Conservation (phyloP, 2,113 vertebrate genomes). For the Parotia lawesii region DNA sequence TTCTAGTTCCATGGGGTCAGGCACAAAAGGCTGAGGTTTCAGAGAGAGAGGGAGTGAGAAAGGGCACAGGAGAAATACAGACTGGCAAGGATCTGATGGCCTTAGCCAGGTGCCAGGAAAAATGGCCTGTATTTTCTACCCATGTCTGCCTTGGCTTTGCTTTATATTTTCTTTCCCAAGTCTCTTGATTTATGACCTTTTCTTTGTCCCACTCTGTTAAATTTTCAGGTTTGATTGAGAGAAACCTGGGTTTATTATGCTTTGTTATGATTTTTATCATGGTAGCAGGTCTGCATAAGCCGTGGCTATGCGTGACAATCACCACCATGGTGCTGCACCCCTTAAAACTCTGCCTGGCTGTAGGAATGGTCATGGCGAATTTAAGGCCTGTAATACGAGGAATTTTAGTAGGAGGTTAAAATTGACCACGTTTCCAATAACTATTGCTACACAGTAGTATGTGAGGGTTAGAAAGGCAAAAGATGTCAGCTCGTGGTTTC, state of each 20-base stretch:
- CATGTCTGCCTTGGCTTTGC: background rate
- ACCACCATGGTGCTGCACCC: background rate
- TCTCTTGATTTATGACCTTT: background rate
- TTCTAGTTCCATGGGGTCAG: background rate
- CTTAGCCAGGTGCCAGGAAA: background rate
- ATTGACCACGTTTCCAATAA: background rate
- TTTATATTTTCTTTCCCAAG: background rate
- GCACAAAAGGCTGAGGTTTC: background rate
- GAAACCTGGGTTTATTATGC: background rate
- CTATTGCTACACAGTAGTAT: fast-evolving
- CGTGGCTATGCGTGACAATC: fast-evolving
- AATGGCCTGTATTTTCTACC: background rate
- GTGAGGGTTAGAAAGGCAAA: background rate
- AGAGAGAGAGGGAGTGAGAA: background rate
- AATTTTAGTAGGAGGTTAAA: background rate
- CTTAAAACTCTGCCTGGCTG: background rate
- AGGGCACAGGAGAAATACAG: background rate
- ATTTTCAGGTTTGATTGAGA: background rate
- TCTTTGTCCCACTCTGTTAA: background rate
- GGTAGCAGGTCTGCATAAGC: background rate
- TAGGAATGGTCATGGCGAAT: background rate
- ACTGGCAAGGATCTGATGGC: background rate
- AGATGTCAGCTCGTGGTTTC: background rate
- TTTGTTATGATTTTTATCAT: background rate
- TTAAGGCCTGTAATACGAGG: background rate